These are phyloP conservation scores for Aspidapion aeneum DNA, from an alignment of 2,888 invertebrate species.

Conservation along the genomic window DNA sequence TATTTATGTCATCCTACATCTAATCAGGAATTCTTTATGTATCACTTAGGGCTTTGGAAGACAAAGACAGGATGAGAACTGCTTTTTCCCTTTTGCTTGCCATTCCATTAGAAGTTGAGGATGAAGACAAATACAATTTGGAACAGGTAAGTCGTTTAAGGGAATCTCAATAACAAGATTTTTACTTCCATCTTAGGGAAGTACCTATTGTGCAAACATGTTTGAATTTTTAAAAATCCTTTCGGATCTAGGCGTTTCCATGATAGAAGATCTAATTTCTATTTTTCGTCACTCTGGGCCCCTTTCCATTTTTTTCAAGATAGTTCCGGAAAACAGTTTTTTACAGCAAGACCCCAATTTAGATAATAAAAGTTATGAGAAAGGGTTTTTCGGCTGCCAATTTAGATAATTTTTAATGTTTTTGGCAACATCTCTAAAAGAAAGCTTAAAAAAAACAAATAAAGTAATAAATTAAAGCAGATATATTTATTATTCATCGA, in stretches of 20 bases:
- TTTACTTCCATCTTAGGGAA: background rate
- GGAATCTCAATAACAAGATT: background rate
- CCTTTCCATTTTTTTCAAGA: slow-evolving; percentile 15
- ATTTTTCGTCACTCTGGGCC: slow-evolving; percentile 33
- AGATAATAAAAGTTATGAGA: too few species aligned
- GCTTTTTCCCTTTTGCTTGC: slow-evolving; percentile 88
- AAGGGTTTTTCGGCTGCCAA: too few species aligned
- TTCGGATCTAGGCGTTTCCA: too few species aligned
- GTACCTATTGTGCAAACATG: background rate
- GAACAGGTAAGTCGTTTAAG: slow-evolving; percentile 40
- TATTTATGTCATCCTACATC: background rate
- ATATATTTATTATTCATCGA: too few species aligned
- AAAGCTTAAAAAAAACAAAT: too few species aligned
- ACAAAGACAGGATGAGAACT: slow-evolving; percentile 89
- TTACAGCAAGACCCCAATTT: too few species aligned
- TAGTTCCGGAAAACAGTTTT: too few species aligned
- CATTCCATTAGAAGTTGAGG: slow-evolving; percentile 79
- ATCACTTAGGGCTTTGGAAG: slow-evolving; percentile 87
- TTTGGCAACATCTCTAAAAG: too few species aligned
- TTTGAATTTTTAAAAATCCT: background rate
- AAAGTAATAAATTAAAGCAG: too few species aligned
- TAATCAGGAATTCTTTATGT: slow-evolving; percentile 1
- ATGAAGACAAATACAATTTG: slow-evolving; percentile 67
- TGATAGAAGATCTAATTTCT: too few species aligned
- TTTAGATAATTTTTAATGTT: too few species aligned